Base-by-base conservation (phyloP, 1,140 invertebrate species). In the Polypedilum pembai region DNA sequence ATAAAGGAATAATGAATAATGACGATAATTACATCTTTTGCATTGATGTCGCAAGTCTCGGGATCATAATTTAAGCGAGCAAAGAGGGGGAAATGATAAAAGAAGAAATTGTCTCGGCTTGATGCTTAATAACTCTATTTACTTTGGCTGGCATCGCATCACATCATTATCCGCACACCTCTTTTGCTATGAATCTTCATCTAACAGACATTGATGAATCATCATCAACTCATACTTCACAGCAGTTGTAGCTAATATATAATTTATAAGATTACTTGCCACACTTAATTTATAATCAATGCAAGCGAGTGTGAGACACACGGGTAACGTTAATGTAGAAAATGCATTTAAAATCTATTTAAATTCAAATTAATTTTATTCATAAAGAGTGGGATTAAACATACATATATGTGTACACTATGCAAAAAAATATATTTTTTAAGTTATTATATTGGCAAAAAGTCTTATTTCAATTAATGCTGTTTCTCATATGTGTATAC, bases 231-330 rank as follows among this genome's bases (percentile, higher is more conserved):
- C 24, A 33, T 33, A 33, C 24, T 33, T 33, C 24, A 33, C 24
- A 33, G 24, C 24, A 33, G 24, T 33, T 5, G 24, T 33, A 33
- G 24, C 24, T 33, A 33, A 33, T 33, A 5, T 33, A 33, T 33
- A 33, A 33, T 33, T 33, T 33, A 33, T 5, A 33, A 33, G 24
- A 33, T 33, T 33, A 33, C 24, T 33, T 33, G 24, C 24, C 12
- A 56, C 45, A 56, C 45, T 56, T 56, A 56, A 56, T 56, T 56
- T n/a, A 56, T 56, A 56, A 56, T 56, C 45, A 56, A 56, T 56
- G 45, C 45, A n/a, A n/a, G 12, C n/a, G n/a, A 56, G 45, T 5
- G 24, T 33, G 24, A 33, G 24, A 33, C 24, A 33, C 24, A 33
- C 24, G 4, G n/a, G 8, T 12, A 56, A 56, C n/a, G 45, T 15